phyloP scores from a whole-genome alignment of 2,888 invertebrate genomes.

The Epirrita christyi region DNA sequence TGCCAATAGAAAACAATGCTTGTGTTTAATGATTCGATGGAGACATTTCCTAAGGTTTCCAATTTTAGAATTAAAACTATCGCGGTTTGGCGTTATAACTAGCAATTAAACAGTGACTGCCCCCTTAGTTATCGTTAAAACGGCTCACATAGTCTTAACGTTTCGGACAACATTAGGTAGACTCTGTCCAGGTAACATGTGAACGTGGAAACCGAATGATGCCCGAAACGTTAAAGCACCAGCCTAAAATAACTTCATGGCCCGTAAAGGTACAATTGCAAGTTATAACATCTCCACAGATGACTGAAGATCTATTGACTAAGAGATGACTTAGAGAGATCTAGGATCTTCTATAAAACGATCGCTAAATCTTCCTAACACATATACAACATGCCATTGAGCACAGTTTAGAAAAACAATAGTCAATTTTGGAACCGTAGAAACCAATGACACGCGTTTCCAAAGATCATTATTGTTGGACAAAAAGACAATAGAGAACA shows the following conservation, averaged over 20 bases:
- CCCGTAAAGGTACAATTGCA: conserved; percentile 1
- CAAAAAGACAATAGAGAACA: conserved; percentile 54
- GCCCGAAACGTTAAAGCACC: not conserved
- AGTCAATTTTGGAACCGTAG: conserved; percentile 33
- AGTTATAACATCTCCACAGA: conserved; percentile 8
- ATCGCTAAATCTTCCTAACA: conserved; percentile 57
- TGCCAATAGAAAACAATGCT: conserved; percentile 61
- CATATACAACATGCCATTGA: conserved; percentile 77
- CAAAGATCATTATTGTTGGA: conserved; percentile 47
- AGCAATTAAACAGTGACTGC: conserved; percentile 34
- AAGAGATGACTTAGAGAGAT: conserved; percentile 41
- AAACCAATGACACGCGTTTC: conserved; percentile 34
- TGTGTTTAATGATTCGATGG: conserved; percentile 49
- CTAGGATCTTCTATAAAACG: conserved; percentile 37
- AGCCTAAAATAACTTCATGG: not conserved
- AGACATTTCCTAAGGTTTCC: conserved; percentile 32
- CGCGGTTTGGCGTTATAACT: not conserved
- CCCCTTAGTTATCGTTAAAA: not conserved
- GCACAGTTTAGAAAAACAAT: conserved; percentile 36
- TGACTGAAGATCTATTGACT: conserved; percentile 39
- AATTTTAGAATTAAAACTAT: conserved; percentile 11
- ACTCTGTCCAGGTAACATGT: no score
- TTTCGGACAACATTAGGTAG: not conserved
- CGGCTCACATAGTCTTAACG: not conserved
- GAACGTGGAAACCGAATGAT: not conserved